Evolutionary conservation across 1,140 invertebrate genomes (phyloP).

Genomic region (Hermatobates lingyangjiaoensis): DNA sequence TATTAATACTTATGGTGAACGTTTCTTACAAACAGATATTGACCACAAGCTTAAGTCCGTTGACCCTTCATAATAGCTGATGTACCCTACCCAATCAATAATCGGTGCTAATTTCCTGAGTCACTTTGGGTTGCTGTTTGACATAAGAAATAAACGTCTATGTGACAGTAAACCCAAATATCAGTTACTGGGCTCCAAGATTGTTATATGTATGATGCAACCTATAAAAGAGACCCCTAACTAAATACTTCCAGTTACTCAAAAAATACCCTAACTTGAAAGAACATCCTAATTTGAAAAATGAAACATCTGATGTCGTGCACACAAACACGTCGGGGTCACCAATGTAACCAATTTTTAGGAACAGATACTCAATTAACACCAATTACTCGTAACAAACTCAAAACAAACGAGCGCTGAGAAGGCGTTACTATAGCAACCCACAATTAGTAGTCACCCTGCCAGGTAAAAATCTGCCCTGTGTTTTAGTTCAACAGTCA

Average conservation of each 20-base stretch:
- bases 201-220: neutral
- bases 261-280: neutral
- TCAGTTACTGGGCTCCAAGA: neutral
- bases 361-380: too few species aligned
- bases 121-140: neutral
- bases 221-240: neutral
- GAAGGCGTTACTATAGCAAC: too few species aligned
- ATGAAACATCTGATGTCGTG: neutral
- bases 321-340: slow-evolving; percentile 17
- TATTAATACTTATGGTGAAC: neutral
- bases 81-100: neutral
- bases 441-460: too few species aligned
- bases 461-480: too few species aligned
- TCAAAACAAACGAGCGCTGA: too few species aligned
- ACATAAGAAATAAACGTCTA: neutral
- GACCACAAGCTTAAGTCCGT: neutral
- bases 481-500: too few species aligned
- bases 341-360: too few species aligned
- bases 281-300: neutral
- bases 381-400: too few species aligned
- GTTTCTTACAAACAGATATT: neutral
- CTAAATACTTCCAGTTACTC: neutral
- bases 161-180: neutral
- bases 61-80: neutral
- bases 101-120: neutral